A percentile compares a stretch with the other conserved stretches of the same genome.
Conservation (phyloP, 2,888 invertebrate genomes). For the Prenolepis imparis region DNA sequence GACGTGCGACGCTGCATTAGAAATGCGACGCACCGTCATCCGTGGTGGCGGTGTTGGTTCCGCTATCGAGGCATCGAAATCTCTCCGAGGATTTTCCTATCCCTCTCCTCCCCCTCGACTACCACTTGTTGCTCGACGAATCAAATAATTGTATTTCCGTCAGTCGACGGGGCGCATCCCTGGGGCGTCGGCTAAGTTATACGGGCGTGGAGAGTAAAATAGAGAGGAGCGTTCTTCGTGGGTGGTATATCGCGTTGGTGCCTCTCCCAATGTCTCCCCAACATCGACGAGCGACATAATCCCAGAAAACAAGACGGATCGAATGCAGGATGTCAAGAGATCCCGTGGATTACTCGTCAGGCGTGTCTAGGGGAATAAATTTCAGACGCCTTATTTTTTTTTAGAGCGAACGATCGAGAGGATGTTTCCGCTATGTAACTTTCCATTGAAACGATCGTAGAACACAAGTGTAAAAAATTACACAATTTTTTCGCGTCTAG, state of each 20-base stretch:
- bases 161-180: constrained; percentile 58
- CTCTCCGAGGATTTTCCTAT: constrained; percentile 63
- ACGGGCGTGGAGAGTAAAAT: constrained; percentile 57
- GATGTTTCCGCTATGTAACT: not conserved
- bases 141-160: constrained; percentile 75
- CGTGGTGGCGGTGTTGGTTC: constrained; percentile 29
- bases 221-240: constrained; percentile 56
- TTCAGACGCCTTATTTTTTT: not conserved
- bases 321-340: constrained; percentile 2
- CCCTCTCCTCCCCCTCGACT: constrained; percentile 15
- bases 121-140: constrained; percentile 75
- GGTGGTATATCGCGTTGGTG: constrained; percentile 59
- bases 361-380: not conserved
- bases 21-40: constrained; percentile 13
- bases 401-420: not conserved
- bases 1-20: not conserved
- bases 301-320: constrained; percentile 67
- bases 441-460: not conserved
- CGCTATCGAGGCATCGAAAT: constrained; percentile 74
- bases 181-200: constrained; percentile 25
- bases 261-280: constrained; percentile 7
- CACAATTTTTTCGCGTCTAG: constrained; percentile 2
- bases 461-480: not conserved
- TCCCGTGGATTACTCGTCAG: constrained; percentile 18
- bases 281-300: constrained; percentile 51